A percentile compares a stretch with the other conserved stretches of the same genome.
These are phyloP conservation scores for Chaetorhynchus papuensis DNA, from an alignment of 2,113 vertebrate genomes.

Conservation along the genomic window DNA sequence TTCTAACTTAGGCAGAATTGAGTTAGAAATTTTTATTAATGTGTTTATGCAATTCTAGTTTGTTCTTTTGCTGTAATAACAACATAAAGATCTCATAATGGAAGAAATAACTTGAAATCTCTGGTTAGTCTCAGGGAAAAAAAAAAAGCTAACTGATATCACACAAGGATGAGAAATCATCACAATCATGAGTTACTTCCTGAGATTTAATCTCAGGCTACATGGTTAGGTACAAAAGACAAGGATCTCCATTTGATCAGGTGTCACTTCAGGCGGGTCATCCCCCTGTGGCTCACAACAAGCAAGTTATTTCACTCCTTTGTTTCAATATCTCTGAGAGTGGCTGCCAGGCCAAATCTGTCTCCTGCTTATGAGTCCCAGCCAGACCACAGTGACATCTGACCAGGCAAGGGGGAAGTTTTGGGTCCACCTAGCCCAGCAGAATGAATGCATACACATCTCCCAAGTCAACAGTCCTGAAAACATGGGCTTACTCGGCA, in stretches of 20 bases:
- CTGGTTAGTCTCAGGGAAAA: neutral
- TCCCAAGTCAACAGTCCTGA: fast-evolving
- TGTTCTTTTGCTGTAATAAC: neutral
- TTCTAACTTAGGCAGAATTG: neutral
- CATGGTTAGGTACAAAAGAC: neutral
- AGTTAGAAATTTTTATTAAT: neutral
- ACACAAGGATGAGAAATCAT: neutral
- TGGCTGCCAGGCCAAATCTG: neutral
- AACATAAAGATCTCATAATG: neutral
- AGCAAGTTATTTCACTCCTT: neutral
- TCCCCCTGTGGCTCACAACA: neutral
- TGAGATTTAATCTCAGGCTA: neutral
- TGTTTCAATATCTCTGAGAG: neutral
- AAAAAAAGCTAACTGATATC: neutral
- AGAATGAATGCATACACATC: neutral
- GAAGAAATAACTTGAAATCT: neutral
- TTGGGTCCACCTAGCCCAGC: fast-evolving
- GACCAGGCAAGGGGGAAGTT: neutral
- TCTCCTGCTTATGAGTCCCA: neutral
- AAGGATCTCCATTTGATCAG: neutral
- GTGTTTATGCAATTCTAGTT: neutral
- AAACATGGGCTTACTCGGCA: neutral
- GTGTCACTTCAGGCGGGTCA: neutral
- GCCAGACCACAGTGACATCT: neutral
- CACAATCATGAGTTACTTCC: neutral